Conservation (phyloP, 2,113 vertebrate genomes). For the Dromas ardeola region DNA sequence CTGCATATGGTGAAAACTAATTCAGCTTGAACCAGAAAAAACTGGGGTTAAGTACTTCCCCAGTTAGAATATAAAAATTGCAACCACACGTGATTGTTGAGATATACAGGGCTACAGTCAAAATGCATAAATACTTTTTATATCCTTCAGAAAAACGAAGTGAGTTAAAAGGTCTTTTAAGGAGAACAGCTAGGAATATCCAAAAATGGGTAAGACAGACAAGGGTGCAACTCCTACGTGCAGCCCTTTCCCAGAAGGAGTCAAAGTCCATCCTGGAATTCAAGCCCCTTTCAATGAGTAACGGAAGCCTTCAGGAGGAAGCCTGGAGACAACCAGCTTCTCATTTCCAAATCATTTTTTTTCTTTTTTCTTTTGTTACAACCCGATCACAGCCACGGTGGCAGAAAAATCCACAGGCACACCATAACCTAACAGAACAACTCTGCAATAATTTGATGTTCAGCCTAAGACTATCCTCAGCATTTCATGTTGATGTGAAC, state of each 20-base stretch:
- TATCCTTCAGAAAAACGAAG: background rate
- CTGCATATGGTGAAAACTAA: conserved; percentile 17
- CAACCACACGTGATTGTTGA: background rate
- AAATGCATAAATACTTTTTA: background rate
- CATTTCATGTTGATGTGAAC: background rate
- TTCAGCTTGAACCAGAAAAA: conserved; percentile 36
- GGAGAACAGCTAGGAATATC: background rate
- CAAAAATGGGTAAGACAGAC: background rate
- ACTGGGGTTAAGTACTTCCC: conserved; percentile 19
- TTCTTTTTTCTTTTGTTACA: background rate
- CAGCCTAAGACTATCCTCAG: background rate
- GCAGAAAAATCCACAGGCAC: background rate
- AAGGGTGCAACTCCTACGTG: background rate
- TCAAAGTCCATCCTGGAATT: background rate
- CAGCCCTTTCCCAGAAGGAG: background rate
- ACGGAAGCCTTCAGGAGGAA: background rate
- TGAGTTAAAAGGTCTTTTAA: background rate
- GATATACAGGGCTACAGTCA: background rate
- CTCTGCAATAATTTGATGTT: background rate
- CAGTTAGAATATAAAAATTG: background rate
- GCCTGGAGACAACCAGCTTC: background rate
- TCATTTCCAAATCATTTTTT: background rate
- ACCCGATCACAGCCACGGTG: background rate
- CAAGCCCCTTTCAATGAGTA: background rate
- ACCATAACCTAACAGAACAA: background rate